Evolutionary conservation across 1,140 invertebrate species (phyloP), one percentile per base, ranked within the genome.

Genomic region (Drosophila ohnishii): DNA sequence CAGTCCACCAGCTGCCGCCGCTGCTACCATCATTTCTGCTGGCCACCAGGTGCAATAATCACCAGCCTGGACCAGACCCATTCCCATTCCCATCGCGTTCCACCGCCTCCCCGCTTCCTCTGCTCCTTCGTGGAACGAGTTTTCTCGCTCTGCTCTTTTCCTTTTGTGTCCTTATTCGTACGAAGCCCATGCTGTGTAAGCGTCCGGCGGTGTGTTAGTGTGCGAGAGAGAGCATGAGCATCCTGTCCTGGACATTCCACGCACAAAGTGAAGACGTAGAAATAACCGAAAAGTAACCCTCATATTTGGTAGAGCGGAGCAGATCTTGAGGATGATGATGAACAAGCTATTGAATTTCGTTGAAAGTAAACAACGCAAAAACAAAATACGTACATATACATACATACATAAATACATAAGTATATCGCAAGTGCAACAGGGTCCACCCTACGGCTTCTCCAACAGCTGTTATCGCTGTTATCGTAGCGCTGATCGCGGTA

Each of bases 161-260:
- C 60, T 83, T 82, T 87, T 80, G 84, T 88, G 83, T 87, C 83
- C 83, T 87, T 87, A 87, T 87, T 87, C 83, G 84, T 63, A 19
- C 57, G 53, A 66, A 60, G 57, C 58, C 65, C 65, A 73, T 56
- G 40, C 47, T 74, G 32, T 72, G 45, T 51, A 37, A 55, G 13
- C 50, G 50, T 35, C 50, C 50, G 42, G 28, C n/a, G 53, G 13
- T 48, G 19, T 55, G 32, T 42, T 5, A 58, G 16, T 61, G 56
- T 47, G 34, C 32, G 19, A 58, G 63, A 48, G 30, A 34, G 28
- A 59, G 34, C 69, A 61, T 22, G 37, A 55, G 55, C 60, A 60
- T 79, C 71, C 70, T 79, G 66, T 58, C 66, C 61, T 51, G 75
- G 60, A 55, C 53, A 64, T 50, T 58, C 32, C 39, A 57, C 40